Evolutionary conservation across 1,140 invertebrate species (phyloP), one percentile per base, ranked within the genome.

Genomic region (Pseudobourletiella spinata): DNA sequence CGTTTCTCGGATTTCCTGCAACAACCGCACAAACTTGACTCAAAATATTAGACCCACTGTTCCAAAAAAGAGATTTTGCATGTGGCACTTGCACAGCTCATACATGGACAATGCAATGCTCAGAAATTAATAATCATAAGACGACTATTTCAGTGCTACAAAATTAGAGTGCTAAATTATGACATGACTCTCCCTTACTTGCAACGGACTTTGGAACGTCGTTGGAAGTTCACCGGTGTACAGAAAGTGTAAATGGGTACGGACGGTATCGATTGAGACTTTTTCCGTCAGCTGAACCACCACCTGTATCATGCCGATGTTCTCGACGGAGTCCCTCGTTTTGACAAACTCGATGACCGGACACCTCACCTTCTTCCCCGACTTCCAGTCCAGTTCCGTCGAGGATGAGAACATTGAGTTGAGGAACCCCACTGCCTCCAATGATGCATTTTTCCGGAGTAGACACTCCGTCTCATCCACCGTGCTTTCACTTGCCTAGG

Each of bases 161-260:
- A n/a, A n/a, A n/a, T n/a, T n/a, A n/a, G n/a, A n/a, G n/a, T n/a
- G n/a, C n/a, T n/a, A n/a, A n/a, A n/a, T n/a, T n/a, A n/a, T n/a
- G n/a, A n/a, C n/a, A n/a, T n/a, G n/a, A n/a, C n/a, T n/a, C n/a
- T n/a, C n/a, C n/a, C 44, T 48, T 48, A 48, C 44, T 8, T 48
- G 6, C 22, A 48, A 48, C 6, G 44, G 22, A 48, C 22, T 11
- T 6, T 8, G 44, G 8, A 22, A 11, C 6, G 14, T 51, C 11
- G 48, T 24, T 14, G 65, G 65, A 18, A 70, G 46, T 50, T 70
- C 68, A 59, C 68, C 68, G 43, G 63, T 65, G 43, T 70, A 70
- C 6, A 70, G 29, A 59, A 65, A 70, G 48, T 70, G 59, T 22
- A 70, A 35, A 61, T 59, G 50, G 25, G 51, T 50, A 16, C 60